Percentiles rank a stretch among this genome's conserved stretches.
Conservation (phyloP, 2,797 vertebrate species). For the Melanotaenia boesemani region DNA sequence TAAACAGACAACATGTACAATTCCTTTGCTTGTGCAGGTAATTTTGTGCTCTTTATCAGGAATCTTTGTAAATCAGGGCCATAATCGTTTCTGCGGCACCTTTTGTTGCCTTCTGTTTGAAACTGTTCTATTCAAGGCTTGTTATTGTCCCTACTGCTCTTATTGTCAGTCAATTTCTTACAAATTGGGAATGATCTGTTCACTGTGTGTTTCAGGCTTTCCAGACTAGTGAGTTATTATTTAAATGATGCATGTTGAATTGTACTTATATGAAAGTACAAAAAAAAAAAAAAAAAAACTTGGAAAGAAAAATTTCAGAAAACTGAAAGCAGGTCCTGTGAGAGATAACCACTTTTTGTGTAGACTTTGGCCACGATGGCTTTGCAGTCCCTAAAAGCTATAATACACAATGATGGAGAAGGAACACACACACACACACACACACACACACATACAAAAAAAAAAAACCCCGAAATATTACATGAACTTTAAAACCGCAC, state of each 20-base stretch:
- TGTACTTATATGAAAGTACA: too few relatives aligned
- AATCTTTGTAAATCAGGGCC: too few relatives aligned
- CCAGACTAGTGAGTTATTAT: background rate
- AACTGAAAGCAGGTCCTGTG: constrained; percentile 7
- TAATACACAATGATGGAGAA: background rate
- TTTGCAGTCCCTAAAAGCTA: constrained; percentile 6
- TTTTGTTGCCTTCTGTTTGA: background rate
- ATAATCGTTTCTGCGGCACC: background rate
- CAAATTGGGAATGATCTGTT: background rate
- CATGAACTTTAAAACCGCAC: constrained; percentile 3
- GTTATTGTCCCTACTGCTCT: background rate
- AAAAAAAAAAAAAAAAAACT: background rate
- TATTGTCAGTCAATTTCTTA: background rate
- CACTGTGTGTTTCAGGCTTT: background rate
- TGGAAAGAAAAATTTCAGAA: background rate
- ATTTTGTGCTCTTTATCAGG: too few relatives aligned
- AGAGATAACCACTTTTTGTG: background rate
- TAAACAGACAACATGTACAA: too few relatives aligned
- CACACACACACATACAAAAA: too few relatives aligned
- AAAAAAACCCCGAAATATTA: background rate
- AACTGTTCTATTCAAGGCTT: background rate
- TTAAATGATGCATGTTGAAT: background rate
- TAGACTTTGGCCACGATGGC: constrained; percentile 1
- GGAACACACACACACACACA: background rate
- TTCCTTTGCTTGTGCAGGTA: too few relatives aligned